A percentile compares a stretch with the other conserved stretches of the same genome.
Conservation (phyloP, 2,888 invertebrate species). For the Cantharis lateralis region DNA sequence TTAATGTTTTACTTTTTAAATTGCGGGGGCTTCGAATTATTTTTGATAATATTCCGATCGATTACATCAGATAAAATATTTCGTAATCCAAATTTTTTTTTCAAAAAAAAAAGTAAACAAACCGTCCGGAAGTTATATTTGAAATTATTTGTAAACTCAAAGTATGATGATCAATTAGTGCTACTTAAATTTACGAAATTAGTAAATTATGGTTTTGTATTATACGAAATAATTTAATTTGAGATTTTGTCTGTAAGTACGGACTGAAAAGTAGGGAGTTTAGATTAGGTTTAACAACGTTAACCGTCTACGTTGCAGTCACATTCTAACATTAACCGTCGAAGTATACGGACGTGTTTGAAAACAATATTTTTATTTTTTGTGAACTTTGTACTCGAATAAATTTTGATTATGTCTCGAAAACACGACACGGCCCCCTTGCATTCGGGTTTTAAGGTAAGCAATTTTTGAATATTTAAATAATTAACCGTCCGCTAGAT, state of each 20-base stretch:
- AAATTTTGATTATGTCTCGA: conserved; percentile 38
- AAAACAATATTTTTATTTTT: conserved; percentile 13
- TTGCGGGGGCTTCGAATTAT: background rate
- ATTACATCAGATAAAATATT: background rate
- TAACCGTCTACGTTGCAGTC: conserved; percentile 13
- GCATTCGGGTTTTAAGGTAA: conserved; percentile 48
- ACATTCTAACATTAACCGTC: conserved; percentile 26
- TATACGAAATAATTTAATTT: background rate
- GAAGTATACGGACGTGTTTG: conserved; percentile 17
- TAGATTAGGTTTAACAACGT: conserved; percentile 8
- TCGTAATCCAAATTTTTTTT: background rate
- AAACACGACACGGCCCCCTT: conserved; percentile 43
- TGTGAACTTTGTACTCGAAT: conserved; percentile 26
- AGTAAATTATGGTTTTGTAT: background rate
- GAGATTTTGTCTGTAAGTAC: background rate
- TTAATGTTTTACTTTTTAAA: background rate
- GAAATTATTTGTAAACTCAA: background rate
- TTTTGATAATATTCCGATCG: background rate
- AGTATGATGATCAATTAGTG: background rate
- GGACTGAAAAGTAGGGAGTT: conserved; percentile 9
- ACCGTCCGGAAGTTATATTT: background rate
- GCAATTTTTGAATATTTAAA: conserved; percentile 9
- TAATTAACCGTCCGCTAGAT: background rate
- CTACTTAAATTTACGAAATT: background rate
- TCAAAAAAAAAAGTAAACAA: background rate